phyloP scores from a whole-genome alignment of 2,113 vertebrate genomes.

The Festucalex cinctus region DNA sequence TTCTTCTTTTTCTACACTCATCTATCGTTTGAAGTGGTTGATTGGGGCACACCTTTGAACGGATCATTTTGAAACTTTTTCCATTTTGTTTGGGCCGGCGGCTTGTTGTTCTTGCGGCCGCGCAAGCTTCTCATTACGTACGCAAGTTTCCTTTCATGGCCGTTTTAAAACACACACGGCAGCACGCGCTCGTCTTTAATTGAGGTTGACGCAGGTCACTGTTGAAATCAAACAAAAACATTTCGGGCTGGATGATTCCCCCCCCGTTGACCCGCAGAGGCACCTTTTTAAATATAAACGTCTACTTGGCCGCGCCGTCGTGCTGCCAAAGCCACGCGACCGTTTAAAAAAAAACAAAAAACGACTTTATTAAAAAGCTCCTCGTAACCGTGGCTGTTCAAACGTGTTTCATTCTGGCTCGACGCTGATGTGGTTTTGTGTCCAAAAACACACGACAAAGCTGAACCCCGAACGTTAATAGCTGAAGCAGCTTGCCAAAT shows the following conservation, averaged over 20 bases:
- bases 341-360: constrained; percentile 9
- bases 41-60: neutral
- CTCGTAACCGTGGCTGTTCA: constrained; percentile 14
- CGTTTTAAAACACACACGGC: neutral
- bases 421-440: constrained; percentile 22
- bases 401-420: constrained; percentile 2
- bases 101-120: neutral
- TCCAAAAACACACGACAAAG: constrained; percentile 23
- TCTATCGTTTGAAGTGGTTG: too few relatives aligned
- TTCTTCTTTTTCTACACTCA: too few relatives aligned
- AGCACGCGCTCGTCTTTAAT: neutral
- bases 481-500: neutral
- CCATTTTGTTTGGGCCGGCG: neutral
- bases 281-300: neutral
- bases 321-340: neutral
- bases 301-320: neutral
- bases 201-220: neutral
- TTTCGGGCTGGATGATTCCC: neutral
- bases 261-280: neutral
- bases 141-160: neutral
- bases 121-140: neutral
- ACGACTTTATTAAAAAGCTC: constrained; percentile 11
- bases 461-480: constrained; percentile 20
- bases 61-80: neutral
- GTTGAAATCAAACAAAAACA: constrained; percentile 1